Evolutionary conservation across 2,888 invertebrate species (phyloP).

Genomic region (Invenusta paracnida): DNA sequence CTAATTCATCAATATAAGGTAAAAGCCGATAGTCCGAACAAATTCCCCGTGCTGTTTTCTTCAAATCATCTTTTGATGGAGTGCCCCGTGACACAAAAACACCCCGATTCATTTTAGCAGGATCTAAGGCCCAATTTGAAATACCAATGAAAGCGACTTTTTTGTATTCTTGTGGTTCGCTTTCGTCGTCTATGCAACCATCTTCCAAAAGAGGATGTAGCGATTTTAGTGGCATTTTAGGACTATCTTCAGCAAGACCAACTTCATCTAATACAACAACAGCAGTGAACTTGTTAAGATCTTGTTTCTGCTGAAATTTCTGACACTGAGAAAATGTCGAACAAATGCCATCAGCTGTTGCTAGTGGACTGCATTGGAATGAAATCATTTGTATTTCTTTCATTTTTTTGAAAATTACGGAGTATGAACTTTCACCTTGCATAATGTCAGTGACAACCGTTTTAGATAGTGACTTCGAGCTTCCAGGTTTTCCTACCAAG

Average conservation of each 20-base stretch:
- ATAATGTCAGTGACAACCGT: constrained; percentile 56
- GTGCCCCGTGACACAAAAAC: constrained; percentile 53
- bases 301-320: constrained; percentile 51
- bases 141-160: constrained; percentile 59
- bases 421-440: constrained; percentile 50
- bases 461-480: constrained; percentile 58
- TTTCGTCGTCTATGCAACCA: constrained; percentile 54
- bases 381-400: constrained; percentile 54
- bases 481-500: constrained; percentile 59
- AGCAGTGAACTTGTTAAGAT: constrained; percentile 51
- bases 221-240: constrained; percentile 56
- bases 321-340: constrained; percentile 55
- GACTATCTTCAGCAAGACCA: constrained; percentile 56
- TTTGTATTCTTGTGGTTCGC: constrained; percentile 50
- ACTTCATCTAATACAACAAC: constrained; percentile 57
- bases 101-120: constrained; percentile 59
- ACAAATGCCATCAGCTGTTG: constrained; percentile 55
- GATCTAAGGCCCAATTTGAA: constrained; percentile 60
- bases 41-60: constrained; percentile 46
- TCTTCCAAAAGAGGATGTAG: constrained; percentile 57
- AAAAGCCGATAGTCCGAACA: neutral
- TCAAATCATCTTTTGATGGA: constrained; percentile 48
- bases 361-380: constrained; percentile 56
- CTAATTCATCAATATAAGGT: neutral
- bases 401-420: constrained; percentile 41